Percentiles rank a stretch among this genome's conserved stretches.
phyloP scores from a whole-genome alignment of 2,888 invertebrate species.

The Andricus curvator region DNA sequence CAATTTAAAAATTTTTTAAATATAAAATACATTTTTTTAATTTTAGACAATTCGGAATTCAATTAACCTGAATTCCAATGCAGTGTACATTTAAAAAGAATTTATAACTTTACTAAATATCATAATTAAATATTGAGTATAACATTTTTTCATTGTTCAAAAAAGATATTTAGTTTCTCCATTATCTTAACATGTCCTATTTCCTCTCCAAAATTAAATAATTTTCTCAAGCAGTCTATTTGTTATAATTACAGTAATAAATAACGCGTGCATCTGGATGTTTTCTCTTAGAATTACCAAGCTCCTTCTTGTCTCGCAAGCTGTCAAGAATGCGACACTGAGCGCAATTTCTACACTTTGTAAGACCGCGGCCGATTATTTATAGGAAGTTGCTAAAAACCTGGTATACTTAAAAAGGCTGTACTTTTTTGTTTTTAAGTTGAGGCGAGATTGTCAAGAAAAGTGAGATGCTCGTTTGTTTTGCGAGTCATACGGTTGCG shows the following conservation, averaged over 20 bases:
- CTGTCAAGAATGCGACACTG: neutral
- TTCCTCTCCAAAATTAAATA: too few species aligned
- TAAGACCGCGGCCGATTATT: neutral
- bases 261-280: neutral
- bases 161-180: too few species aligned
- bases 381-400: neutral
- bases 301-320: neutral
- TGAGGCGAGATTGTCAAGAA: neutral
- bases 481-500: neutral
- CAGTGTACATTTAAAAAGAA: too few species aligned
- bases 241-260: neutral
- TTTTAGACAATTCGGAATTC: too few species aligned
- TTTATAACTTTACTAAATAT: too few species aligned
- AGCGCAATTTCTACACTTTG: neutral
- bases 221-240: too few species aligned
- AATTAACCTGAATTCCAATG: too few species aligned
- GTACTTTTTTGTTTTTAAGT: neutral
- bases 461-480: neutral
- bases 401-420: neutral
- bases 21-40: too few species aligned
- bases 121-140: too few species aligned
- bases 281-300: neutral
- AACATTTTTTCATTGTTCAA: too few species aligned
- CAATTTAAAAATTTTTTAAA: too few species aligned
- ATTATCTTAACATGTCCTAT: too few species aligned